Conservation (phyloP, 2,797 vertebrate species). For the Gymnothorax javanicus region DNA sequence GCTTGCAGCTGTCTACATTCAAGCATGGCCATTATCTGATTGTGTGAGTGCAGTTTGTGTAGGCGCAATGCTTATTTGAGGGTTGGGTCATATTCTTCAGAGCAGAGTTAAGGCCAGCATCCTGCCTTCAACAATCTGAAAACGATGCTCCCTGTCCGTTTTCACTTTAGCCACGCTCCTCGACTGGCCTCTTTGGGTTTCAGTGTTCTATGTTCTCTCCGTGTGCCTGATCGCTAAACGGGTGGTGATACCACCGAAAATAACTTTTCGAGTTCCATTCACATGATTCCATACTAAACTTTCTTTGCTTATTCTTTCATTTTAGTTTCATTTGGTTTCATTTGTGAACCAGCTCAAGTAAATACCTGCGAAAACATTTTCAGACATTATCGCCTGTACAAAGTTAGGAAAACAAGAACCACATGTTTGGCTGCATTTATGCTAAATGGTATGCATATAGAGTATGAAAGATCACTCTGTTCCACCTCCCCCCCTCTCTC, state of each 20-base stretch:
- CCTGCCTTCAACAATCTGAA: background rate
- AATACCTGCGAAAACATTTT: constrained; percentile 48
- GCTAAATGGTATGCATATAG: constrained; percentile 46
- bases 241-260: background rate
- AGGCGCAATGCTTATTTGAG: constrained; percentile 17
- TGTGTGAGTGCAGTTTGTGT: constrained; percentile 46
- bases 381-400: constrained; percentile 53
- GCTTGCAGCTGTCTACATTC: constrained; percentile 66
- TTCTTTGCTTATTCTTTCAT: constrained; percentile 5
- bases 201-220: background rate
- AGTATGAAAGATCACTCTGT: constrained; percentile 53
- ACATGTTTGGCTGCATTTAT: constrained; percentile 50
- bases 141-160: background rate
- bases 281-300: constrained; percentile 3
- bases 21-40: constrained; percentile 64
- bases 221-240: background rate
- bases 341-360: constrained; percentile 33
- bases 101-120: background rate
- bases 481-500: constrained; percentile 52
- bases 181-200: background rate
- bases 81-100: background rate
- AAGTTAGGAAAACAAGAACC: constrained; percentile 57
- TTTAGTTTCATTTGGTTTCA: background rate
- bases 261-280: background rate
- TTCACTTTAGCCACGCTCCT: constrained; percentile 15